Base-by-base conservation (phyloP, 2,888 invertebrate species). In the Drosophila prolongata region DNA sequence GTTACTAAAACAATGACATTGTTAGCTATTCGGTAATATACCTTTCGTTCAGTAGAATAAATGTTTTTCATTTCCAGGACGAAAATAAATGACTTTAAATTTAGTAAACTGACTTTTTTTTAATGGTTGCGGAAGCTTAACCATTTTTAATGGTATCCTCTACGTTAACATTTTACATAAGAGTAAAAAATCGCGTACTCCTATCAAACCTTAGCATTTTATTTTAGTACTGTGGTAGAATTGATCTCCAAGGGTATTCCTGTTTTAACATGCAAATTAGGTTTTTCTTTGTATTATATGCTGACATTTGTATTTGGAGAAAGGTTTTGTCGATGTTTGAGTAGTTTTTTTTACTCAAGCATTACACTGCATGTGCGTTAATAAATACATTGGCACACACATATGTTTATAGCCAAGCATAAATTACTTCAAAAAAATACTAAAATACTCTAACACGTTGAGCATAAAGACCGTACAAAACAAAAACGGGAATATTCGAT, bases 401-500 rank as follows among this genome's bases (percentile, higher is more conserved):
- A 24, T 24, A 11, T 44, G 44, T 13, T 24, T 24, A 44, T 6
- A 13, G 11, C 19, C 10, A 43, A 43, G 19, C 5, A 11, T 43
- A 13, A 19, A 43, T 43, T 43, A 42, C 6, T 43, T 19, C 2
- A 13, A 44, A 19, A 24, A 44, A 44, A 19, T 44, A 6, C 24
- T 9, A 1, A 14, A 27, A 5, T n/a, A 47, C n/a, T 30, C 5
- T 5, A 30, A 14, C 14, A 34, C 30, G 30, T 10, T 47, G 30
- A 30, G n/a, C 27, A 46, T 46, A 2, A 47, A 34, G 30, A 30
- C 10, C 30, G 11, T 30, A 34, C 52, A 24, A 44, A 19, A 13
- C 14, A 30, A 42, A 40, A 64, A 66, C 24, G 35, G 42, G 40
- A 78, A 56, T 66, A 64, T 67, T 59, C 43, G 57, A 60, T 79